Base-by-base conservation (phyloP, 2,797 vertebrate genomes). In the Coracias cyanogaster region DNA sequence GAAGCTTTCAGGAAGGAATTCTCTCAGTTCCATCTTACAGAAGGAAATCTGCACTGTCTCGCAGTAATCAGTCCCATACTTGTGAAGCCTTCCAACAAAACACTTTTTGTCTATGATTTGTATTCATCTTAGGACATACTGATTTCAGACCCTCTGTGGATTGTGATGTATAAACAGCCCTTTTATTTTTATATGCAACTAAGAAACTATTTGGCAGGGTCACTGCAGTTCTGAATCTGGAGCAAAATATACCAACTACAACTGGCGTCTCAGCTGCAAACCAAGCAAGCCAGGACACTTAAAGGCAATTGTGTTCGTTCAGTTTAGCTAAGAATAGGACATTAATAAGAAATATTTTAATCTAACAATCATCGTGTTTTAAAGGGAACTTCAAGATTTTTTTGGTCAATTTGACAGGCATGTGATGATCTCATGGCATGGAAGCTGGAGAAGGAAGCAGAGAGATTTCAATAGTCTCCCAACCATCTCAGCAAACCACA, bases 81-180 rank as follows among this genome's bases (percentile, higher is more conserved):
- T 90, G 86, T 77, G 81, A 95, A 88, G 82, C 71, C 67, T 86
- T 81, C 73, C 85, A 94, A 96, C 95, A 93, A 94, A 97, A 84
- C 90, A 86, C 71, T 95, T 96, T 74, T 90, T 95, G 95, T 94
- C 94, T 85, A 25, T 46, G 65, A 92, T 96, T 69, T 84, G 92
- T 82, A 84, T 95, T 91, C 92, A 74, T 81, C 41, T 41, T 69
- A 70, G 92, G 93, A 77, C 77, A 80, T 2, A 46, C 79, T 90
- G 91, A 93, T 94, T 96, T 89, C 93, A 96, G 94, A 60, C 58
- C 87, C 94, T 94, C 91, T 94, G 91, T 88, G 87, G 93, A 95
- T 82, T 95, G 84, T 91, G 39, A 88, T 14, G 90, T 84, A 96
- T 73, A 86, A 94, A 91, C 79, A 88, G 87, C 69, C 80, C 79